Percentiles rank a stretch among this genome's conserved stretches.
These are phyloP conservation scores for Coboldia fuscipes DNA, from an alignment of 1,140 invertebrate genomes.

Conservation along the genomic window DNA sequence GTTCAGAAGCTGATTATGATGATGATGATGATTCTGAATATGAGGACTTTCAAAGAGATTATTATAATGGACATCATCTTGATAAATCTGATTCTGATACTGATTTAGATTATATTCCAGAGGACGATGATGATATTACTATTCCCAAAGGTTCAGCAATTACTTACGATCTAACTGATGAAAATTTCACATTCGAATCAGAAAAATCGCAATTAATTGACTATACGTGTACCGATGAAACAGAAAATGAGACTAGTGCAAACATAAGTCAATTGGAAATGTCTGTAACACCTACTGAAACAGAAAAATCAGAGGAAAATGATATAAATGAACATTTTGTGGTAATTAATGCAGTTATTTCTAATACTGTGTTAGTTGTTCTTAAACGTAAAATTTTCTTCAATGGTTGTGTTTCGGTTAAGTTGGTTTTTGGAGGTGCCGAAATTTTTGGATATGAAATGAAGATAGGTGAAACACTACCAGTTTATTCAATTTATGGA, in stretches of 20 bases:
- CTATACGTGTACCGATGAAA: background rate
- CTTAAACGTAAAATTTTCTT: conserved; percentile 12
- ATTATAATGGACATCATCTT: background rate
- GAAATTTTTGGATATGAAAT: conserved; percentile 18
- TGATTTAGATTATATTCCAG: background rate
- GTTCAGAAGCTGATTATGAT: conserved; percentile 10
- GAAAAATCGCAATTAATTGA: background rate
- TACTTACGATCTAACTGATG: background rate
- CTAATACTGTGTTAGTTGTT: conserved; percentile 5
- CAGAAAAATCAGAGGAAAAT: background rate
- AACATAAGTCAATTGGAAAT: background rate
- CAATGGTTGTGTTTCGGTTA: conserved; percentile 20
- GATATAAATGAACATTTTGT: background rate
- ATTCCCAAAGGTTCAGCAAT: background rate
- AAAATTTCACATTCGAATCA: background rate
- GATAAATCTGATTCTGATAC: background rate
- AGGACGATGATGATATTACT: background rate
- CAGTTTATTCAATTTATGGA: conserved; percentile 27
- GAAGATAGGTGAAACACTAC: conserved; percentile 6
- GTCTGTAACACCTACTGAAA: background rate
- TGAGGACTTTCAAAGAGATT: background rate
- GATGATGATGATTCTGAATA: conserved; percentile 1
- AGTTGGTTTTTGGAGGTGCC: conserved; percentile 18
- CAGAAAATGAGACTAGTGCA: background rate
- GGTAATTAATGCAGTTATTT: conserved; percentile 3